Percentiles rank a stretch among this genome's conserved stretches.
Conservation (phyloP, 2,888 invertebrate species). For the Caenorhabditis becei region DNA sequence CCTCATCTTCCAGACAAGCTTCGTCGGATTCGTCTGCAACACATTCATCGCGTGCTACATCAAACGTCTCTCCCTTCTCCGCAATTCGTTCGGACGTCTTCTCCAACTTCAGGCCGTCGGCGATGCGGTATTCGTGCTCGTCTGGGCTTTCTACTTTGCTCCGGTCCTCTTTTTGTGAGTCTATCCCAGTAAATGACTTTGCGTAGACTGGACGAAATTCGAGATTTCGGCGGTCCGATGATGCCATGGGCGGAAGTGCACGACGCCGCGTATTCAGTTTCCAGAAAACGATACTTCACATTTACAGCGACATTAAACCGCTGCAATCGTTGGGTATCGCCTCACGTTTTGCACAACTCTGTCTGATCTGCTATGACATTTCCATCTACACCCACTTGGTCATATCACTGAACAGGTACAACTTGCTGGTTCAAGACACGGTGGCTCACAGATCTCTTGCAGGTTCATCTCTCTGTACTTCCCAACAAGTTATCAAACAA, state of each 20-base stretch:
- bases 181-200: slow-evolving; percentile 37
- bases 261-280: slow-evolving; percentile 55
- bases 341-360: slow-evolving; percentile 64
- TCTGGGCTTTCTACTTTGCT: slow-evolving; percentile 73
- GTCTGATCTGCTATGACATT: slow-evolving; percentile 72
- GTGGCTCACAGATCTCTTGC: slow-evolving; percentile 9
- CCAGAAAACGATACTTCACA: slow-evolving; percentile 52
- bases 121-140: slow-evolving; percentile 64
- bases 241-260: slow-evolving; percentile 57
- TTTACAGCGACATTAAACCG: slow-evolving; percentile 65
- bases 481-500: slow-evolving; percentile 66
- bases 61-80: slow-evolving; percentile 61
- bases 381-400: slow-evolving; percentile 71
- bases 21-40: slow-evolving; percentile 65
- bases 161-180: slow-evolving; percentile 72
- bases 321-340: slow-evolving; percentile 63
- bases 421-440: background rate
- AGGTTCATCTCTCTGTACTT: slow-evolving; percentile 73
- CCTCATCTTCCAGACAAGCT: slow-evolving; percentile 60
- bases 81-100: slow-evolving; percentile 71
- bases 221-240: slow-evolving; percentile 44
- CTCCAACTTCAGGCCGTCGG: slow-evolving; percentile 68
- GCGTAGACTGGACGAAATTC: slow-evolving; percentile 36
- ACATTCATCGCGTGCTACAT: slow-evolving; percentile 68
- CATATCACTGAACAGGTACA: slow-evolving; percentile 68